Base-by-base conservation (phyloP, 1,140 invertebrate species). In the Diuraphis noxia region DNA sequence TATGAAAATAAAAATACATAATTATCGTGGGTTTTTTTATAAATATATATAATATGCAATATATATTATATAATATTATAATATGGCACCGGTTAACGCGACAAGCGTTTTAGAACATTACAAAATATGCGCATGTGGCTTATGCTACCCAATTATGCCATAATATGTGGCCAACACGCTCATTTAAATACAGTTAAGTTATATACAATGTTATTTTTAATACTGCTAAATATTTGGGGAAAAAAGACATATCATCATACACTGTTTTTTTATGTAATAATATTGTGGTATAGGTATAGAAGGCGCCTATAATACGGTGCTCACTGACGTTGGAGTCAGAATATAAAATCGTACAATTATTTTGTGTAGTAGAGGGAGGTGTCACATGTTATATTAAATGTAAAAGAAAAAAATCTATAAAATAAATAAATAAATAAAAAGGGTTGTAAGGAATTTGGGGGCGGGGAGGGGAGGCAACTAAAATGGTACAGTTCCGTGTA, bases 341-440 rank as follows among this genome's bases (percentile, higher is more conserved):
- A 72, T 17, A 72, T n/a, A n/a, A 72, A 72, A 72, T 3, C 13
- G 1, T 72, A 72, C 13, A 72, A n/a, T 19, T 72, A n/a, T n/a
- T n/a, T 34, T n/a, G 30, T 72, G 13, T 72, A 72, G 13, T 72
- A n/a, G 56, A n/a, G n/a, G 56, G 13, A n/a, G 56, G 30, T 34
- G 56, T 72, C 56, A 72, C 56, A 84, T n/a, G n/a, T 84, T n/a
- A 84, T 7, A 40, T n/a, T 43, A 46, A 46, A 46, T 40, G 56
- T 41, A 90, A 46, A 3, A 79, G 81, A 41, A 34, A 72, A 43
- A 79, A 52, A 36, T 36, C 13, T 36, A 86, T 72, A 38, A 63
- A 88, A 88, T 41, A 88, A 72, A 88, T 88, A 72, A 88, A 88
- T 72, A 88, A 63, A 36, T 89, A 77, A 90, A 90, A 46, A 81